A percentile compares a stretch with the other conserved stretches of the same genome.
Evolutionary conservation across 2,797 vertebrate genomes (phyloP).

Genomic region (Zalophus californianus): DNA sequence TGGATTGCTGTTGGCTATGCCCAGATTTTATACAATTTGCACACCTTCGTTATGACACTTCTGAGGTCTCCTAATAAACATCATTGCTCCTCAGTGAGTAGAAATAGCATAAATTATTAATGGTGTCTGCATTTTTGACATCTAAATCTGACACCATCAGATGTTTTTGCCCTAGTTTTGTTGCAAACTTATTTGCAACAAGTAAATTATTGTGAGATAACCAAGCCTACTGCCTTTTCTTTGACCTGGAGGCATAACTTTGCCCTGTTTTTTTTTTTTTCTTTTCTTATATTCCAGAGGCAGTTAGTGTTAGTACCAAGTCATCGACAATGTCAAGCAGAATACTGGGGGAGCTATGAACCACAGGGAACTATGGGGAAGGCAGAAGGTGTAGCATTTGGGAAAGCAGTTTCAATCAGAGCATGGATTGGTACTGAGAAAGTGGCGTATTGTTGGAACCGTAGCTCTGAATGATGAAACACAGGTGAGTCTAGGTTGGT

Average conservation of each 20-base stretch:
- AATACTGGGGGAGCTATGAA: not conserved
- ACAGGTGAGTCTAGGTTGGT: not conserved
- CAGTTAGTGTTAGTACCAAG: not conserved
- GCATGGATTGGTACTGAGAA: not conserved
- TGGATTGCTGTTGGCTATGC: not conserved
- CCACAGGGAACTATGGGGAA: not conserved
- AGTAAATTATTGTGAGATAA: not conserved
- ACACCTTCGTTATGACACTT: not conserved
- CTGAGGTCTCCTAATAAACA: not conserved
- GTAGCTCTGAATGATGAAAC: not conserved
- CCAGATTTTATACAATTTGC: slow-evolving; percentile 21
- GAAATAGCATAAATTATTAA: slow-evolving; percentile 32
- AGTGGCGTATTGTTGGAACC: not conserved
- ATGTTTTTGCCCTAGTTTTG: slow-evolving; percentile 7
- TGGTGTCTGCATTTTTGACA: slow-evolving; percentile 4
- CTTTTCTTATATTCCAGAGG: not conserved
- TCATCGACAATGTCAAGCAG: not conserved
- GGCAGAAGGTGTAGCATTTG: not conserved
- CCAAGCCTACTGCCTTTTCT: not conserved
- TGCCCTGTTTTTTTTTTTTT: not conserved
- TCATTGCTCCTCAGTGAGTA: not conserved
- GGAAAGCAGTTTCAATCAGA: not conserved
- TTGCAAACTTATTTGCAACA: not conserved
- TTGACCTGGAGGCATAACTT: not conserved
- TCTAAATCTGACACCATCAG: slow-evolving; percentile 28